Evolutionary conservation across 2,113 vertebrate genomes (phyloP).

Genomic region (Cyrtonyx montezumae): DNA sequence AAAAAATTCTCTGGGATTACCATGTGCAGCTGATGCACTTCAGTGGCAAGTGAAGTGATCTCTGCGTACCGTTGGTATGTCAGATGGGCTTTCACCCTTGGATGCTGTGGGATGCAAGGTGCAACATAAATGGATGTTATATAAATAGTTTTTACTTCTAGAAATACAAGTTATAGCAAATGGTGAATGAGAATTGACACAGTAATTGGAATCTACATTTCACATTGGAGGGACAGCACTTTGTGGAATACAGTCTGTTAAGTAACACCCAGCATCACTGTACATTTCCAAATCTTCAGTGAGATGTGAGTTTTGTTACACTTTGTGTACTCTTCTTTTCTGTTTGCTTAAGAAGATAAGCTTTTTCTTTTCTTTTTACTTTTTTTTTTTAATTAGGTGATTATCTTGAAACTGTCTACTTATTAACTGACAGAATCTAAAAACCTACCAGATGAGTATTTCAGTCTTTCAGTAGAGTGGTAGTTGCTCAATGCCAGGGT

Average conservation of each 20-base stretch:
- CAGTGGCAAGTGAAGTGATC: background rate
- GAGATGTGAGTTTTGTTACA: background rate
- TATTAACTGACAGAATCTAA: background rate
- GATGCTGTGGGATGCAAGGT: slow-evolving; percentile 24
- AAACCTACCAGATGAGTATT: background rate
- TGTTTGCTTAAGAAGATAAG: background rate
- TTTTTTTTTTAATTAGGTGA: background rate
- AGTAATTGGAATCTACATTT: background rate
- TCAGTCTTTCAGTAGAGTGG: background rate
- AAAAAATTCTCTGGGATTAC: background rate
- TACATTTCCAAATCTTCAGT: background rate
- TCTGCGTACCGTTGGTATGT: rapidly evolving
- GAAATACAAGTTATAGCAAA: background rate
- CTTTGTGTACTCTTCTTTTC: background rate
- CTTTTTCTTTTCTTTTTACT: background rate
- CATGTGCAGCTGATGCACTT: background rate
- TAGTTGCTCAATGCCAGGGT: background rate
- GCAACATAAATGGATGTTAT: background rate
- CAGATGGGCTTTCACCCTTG: background rate
- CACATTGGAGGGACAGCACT: background rate
- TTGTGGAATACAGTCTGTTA: background rate
- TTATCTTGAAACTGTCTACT: background rate
- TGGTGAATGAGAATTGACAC: slow-evolving; percentile 8
- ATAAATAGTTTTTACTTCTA: slow-evolving; percentile 36
- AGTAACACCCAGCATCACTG: background rate